phyloP scores from a whole-genome alignment of 2,113 vertebrate genomes.

The Bubo blakistoni region DNA sequence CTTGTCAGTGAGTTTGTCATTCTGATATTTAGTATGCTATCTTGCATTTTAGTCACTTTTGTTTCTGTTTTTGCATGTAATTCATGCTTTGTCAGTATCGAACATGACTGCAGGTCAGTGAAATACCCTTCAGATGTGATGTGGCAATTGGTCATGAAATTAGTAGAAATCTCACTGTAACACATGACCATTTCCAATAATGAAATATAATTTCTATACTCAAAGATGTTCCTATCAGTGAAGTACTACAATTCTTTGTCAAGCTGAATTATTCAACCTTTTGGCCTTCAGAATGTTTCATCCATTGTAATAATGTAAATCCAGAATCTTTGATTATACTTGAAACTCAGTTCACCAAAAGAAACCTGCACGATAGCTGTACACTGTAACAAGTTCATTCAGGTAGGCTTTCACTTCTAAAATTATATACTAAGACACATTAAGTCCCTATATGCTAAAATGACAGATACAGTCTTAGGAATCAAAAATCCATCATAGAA shows the following conservation, averaged over 20 bases:
- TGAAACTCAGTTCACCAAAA: neutral
- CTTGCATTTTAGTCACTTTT: neutral
- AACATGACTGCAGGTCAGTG: neutral
- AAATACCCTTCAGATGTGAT: neutral
- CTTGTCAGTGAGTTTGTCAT: neutral
- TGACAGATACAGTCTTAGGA: neutral
- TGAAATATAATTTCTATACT: neutral
- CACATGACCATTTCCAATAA: neutral
- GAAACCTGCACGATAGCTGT: neutral
- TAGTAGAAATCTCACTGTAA: neutral
- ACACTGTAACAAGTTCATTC: neutral
- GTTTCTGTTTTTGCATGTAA: neutral
- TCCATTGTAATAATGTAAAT: neutral
- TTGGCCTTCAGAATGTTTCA: neutral
- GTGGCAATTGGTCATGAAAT: neutral
- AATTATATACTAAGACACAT: neutral
- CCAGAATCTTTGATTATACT: neutral
- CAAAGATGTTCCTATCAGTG: neutral
- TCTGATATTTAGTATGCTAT: neutral
- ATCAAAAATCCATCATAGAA: neutral
- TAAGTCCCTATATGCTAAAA: neutral
- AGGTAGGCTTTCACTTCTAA: neutral
- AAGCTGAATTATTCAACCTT: neutral
- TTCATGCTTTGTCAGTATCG: neutral
- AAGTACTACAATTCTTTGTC: neutral